These are phyloP conservation scores for Galaxea fascicularis DNA, from an alignment of 92 coral and sea anemone genomes.

Conservation along the genomic window DNA sequence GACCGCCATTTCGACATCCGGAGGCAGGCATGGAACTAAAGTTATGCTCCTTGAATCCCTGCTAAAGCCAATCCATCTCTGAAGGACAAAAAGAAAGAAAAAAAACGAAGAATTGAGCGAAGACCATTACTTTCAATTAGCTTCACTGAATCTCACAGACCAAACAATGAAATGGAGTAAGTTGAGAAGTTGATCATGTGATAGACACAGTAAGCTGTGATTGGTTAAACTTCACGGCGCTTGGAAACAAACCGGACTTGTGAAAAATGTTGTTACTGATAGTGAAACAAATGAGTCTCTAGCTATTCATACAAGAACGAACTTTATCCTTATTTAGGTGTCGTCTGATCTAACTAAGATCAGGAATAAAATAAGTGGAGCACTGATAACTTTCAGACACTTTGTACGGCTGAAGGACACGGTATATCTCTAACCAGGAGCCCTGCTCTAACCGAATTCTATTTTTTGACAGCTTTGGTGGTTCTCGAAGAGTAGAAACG, in stretches of 20 bases:
- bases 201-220: neutral
- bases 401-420: too few relatives aligned
- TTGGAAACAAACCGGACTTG: conserved; percentile 45
- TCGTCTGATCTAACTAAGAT: too few relatives aligned
- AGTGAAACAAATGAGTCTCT: neutral
- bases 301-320: too few relatives aligned
- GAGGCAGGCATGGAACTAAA: conserved; percentile 44
- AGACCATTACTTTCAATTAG: too few relatives aligned
- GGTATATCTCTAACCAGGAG: too few relatives aligned
- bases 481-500: too few relatives aligned
- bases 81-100: neutral
- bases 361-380: too few relatives aligned
- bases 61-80: conserved; percentile 45
- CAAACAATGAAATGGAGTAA: conserved; percentile 17
- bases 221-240: conserved; percentile 44
- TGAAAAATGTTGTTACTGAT: neutral
- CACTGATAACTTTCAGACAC: too few relatives aligned
- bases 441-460: too few relatives aligned
- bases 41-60: conserved; percentile 5
- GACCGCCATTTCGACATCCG: conserved; percentile 26
- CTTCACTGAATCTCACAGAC: neutral
- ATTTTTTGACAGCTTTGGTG: too few relatives aligned
- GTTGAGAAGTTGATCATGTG: conserved; percentile 40
- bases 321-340: neutral
- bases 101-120: neutral